Conservation (phyloP, 2,113 vertebrate species). For the Bos taurus region DNA sequence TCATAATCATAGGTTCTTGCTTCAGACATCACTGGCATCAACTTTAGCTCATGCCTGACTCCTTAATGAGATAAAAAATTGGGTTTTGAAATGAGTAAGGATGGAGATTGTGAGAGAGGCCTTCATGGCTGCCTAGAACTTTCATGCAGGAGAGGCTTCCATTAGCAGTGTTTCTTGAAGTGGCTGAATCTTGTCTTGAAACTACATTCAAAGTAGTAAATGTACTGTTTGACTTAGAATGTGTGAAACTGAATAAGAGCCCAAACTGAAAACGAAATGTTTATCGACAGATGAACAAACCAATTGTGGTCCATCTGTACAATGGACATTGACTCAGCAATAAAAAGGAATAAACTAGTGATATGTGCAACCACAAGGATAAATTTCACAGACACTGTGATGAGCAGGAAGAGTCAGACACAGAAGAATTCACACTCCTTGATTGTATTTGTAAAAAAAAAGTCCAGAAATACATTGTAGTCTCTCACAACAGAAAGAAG, state of each 20-base stretch:
- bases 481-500: background rate
- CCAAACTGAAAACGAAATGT: background rate
- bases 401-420: background rate
- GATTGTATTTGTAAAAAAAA: background rate
- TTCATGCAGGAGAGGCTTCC: background rate
- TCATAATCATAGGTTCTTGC: background rate
- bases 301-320: background rate
- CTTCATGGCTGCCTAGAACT: background rate
- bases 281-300: background rate
- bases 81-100: background rate
- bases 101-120: background rate
- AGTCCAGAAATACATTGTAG: background rate
- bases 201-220: background rate
- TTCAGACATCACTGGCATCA: background rate
- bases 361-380: background rate
- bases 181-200: background rate
- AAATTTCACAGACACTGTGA: background rate
- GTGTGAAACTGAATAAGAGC: background rate
- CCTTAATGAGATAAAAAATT: background rate
- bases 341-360: background rate
- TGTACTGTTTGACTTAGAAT: background rate
- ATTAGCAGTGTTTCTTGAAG: background rate
- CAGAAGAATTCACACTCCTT: background rate
- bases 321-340: background rate
- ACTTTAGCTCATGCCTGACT: background rate